These are phyloP conservation scores for Premnoplex brunnescens DNA, from an alignment of 2,797 vertebrate species.

Conservation along the genomic window DNA sequence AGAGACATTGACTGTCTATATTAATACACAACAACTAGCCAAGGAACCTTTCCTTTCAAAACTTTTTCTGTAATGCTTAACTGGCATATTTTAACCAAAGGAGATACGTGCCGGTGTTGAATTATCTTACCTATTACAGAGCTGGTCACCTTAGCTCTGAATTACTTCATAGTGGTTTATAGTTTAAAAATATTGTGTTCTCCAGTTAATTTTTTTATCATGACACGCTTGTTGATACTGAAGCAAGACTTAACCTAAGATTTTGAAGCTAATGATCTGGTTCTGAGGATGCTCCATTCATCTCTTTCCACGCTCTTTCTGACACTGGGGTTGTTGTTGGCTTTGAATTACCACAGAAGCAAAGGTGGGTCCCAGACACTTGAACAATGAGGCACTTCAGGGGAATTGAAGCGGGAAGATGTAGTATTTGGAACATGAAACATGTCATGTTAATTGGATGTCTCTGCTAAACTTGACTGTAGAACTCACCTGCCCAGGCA, in stretches of 20 bases:
- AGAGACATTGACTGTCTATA: neutral
- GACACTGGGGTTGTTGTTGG: neutral
- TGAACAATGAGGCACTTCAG: neutral
- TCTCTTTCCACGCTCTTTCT: neutral
- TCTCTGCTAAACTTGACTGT: neutral
- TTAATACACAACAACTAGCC: neutral
- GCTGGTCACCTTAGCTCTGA: neutral
- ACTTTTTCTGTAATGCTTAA: neutral
- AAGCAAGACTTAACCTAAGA: neutral
- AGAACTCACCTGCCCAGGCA: neutral
- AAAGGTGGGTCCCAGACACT: neutral
- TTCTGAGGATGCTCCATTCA: neutral
- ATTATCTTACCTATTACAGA: neutral
- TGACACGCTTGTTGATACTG: neutral
- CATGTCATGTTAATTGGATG: fast-evolving
- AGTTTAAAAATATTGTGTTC: neutral
- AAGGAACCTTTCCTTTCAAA: neutral
- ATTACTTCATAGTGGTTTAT: neutral
- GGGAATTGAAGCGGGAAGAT: fast-evolving
- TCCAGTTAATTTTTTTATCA: neutral
- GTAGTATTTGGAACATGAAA: fast-evolving
- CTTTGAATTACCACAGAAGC: neutral
- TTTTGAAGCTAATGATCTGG: neutral
- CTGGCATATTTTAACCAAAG: neutral
- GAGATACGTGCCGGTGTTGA: neutral